Percentiles rank a stretch among this genome's conserved stretches.
phyloP scores from a whole-genome alignment of 2,113 vertebrate species.

The Thalassarche chlororhynchos region DNA sequence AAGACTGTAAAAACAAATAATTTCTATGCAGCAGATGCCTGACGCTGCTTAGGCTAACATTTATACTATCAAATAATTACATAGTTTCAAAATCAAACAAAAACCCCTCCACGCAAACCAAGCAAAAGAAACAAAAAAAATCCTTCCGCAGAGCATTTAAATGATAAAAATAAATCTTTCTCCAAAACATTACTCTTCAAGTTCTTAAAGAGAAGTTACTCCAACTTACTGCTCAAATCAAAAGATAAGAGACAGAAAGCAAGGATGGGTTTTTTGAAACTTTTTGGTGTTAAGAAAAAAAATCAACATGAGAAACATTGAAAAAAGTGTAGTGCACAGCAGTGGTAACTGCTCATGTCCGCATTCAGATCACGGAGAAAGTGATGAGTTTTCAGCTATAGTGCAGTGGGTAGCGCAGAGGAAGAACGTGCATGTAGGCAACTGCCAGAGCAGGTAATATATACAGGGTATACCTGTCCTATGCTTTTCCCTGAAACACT shows the following conservation, averaged over 20 bases:
- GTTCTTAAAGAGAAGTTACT: not conserved
- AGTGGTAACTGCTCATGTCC: not conserved
- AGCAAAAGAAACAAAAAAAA: not conserved
- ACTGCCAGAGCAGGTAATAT: not conserved
- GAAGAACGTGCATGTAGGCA: not conserved
- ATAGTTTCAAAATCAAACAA: not conserved
- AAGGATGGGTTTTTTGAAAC: not conserved
- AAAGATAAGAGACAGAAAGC: not conserved
- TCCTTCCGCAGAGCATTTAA: not conserved
- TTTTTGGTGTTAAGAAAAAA: not conserved
- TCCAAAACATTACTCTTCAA: not conserved
- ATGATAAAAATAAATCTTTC: not conserved
- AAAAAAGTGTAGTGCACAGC: not conserved
- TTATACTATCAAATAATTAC: not conserved
- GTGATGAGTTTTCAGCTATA: not conserved
- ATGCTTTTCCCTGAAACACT: not conserved
- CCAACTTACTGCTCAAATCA: not conserved
- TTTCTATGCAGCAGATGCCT: not conserved
- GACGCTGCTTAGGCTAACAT: not conserved
- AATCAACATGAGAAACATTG: not conserved
- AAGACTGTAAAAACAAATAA: not conserved
- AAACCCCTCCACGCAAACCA: not conserved
- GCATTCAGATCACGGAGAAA: not conserved
- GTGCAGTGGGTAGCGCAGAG: not conserved
- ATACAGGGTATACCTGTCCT: not conserved